Conservation (phyloP, 2,113 vertebrate genomes). For the Plotosus lineatus region DNA sequence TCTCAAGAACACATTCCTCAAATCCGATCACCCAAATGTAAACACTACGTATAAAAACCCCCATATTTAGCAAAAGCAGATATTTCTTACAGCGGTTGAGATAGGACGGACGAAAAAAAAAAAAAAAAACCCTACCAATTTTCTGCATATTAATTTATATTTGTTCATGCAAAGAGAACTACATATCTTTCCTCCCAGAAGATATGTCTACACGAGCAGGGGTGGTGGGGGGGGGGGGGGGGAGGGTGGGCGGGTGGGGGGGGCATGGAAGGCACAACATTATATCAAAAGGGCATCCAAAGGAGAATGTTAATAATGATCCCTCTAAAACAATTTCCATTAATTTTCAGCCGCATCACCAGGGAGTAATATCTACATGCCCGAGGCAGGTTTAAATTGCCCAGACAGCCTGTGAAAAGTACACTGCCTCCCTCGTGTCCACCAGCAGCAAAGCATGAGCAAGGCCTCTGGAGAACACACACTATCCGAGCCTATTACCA, state of each 20-base stretch:
- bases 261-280: conserved; percentile 57
- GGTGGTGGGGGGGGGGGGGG: conserved; percentile 46
- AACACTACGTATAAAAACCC: conserved; percentile 32
- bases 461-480: conserved; percentile 64
- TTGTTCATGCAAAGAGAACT: conserved; percentile 47
- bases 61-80: conserved; percentile 9
- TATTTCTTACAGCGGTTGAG: neutral
- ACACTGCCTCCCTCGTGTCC: conserved; percentile 72
- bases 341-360: conserved; percentile 75
- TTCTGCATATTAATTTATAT: conserved; percentile 67
- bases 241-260: conserved; percentile 43
- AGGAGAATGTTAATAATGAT: conserved; percentile 81
- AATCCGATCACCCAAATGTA: conserved; percentile 21
- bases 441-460: conserved; percentile 60
- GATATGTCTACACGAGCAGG: conserved; percentile 66
- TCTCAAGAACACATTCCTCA: neutral
- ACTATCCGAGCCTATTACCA: conserved; percentile 55
- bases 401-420: conserved; percentile 71
- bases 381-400: conserved; percentile 80
- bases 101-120: neutral
- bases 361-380: conserved; percentile 79
- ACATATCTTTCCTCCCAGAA: conserved; percentile 36
- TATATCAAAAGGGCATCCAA: conserved; percentile 78
- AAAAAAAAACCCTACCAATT: conserved; percentile 51
- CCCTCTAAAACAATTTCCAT: conserved; percentile 82